These are phyloP conservation scores for Sitophilus oryzae DNA, from an alignment of 1,140 invertebrate genomes.

Conservation along the genomic window DNA sequence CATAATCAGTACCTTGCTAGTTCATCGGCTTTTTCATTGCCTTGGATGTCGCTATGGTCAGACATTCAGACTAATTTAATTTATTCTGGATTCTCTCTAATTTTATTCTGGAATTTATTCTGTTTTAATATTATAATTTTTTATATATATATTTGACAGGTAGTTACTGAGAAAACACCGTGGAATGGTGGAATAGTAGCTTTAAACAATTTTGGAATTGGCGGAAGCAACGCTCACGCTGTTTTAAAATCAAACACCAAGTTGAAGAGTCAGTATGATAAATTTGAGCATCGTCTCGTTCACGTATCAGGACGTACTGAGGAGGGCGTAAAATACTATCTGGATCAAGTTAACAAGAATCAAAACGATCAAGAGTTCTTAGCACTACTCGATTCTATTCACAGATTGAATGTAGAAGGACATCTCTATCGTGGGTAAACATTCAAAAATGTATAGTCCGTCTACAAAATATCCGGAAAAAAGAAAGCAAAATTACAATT, in stretches of 20 bases:
- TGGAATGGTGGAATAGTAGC: constrained; percentile 48
- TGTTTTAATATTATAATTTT: too few relatives aligned
- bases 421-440: too few relatives aligned
- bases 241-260: constrained; percentile 52
- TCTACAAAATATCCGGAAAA: too few relatives aligned
- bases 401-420: constrained; percentile 23
- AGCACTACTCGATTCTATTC: constrained; percentile 47
- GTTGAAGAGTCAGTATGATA: constrained; percentile 45
- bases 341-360: constrained; percentile 57
- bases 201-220: constrained; percentile 57
- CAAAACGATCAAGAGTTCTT: constrained; percentile 51
- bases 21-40: too few relatives aligned
- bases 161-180: constrained; percentile 54
- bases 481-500: too few relatives aligned
- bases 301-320: constrained; percentile 57
- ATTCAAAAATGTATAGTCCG: too few relatives aligned
- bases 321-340: constrained; percentile 60
- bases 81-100: too few relatives aligned
- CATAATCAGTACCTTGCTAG: too few relatives aligned
- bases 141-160: too few relatives aligned
- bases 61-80: too few relatives aligned
- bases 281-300: constrained; percentile 52
- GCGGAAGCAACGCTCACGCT: constrained; percentile 60
- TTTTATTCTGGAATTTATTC: too few relatives aligned
- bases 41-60: too few relatives aligned